These are phyloP conservation scores for Mesoligia furuncula DNA, from an alignment of 2,888 invertebrate genomes.

Conservation along the genomic window DNA sequence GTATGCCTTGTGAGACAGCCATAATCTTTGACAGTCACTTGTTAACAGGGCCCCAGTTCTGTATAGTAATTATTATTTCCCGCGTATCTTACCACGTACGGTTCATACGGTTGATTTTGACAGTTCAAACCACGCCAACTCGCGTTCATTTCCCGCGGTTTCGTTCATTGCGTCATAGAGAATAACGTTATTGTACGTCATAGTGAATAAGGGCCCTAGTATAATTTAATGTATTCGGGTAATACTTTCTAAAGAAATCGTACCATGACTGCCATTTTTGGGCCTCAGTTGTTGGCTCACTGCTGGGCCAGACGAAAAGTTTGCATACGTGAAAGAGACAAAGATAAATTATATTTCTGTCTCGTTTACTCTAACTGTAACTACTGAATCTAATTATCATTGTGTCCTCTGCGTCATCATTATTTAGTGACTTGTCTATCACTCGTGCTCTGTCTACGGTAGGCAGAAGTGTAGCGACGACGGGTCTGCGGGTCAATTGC, in stretches of 20 bases:
- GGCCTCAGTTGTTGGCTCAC: neutral
- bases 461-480: neutral
- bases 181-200: no score
- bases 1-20: neutral
- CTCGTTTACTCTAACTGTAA: neutral
- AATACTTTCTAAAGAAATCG: neutral
- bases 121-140: no score
- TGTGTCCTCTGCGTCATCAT: neutral
- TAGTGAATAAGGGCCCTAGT: no score
- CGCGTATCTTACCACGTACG: no score
- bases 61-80: no score
- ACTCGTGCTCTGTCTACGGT: neutral
- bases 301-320: neutral
- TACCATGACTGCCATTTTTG: neutral
- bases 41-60: no score
- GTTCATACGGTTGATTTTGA: no score
- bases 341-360: no score
- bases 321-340: no score
- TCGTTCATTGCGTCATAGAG: no score
- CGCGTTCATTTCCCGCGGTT: no score
- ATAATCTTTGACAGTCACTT: neutral
- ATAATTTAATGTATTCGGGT: no score
- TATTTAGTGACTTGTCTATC: neutral
- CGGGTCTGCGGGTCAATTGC: neutral
- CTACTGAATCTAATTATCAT: neutral